phyloP scores from a whole-genome alignment of 1,140 invertebrate species.

The Drosophila nigrodunni region DNA sequence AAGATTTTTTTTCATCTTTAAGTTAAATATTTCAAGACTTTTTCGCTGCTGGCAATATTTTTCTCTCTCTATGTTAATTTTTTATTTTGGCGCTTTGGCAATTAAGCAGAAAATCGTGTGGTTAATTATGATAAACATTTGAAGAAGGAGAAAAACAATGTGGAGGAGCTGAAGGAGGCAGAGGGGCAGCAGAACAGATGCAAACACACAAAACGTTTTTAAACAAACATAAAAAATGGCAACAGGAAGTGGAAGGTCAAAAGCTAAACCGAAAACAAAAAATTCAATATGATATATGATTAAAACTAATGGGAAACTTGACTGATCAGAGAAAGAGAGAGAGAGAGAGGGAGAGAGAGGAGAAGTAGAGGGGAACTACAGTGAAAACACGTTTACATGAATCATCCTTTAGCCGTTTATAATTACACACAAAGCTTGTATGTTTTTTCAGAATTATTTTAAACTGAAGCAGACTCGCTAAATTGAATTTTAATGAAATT shows the following conservation, averaged over 20 bases:
- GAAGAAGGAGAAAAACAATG: conserved; percentile 17
- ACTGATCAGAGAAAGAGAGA: no score
- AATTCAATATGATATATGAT: conserved; percentile 8
- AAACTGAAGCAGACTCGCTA: neutral
- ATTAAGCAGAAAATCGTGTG: conserved; percentile 78
- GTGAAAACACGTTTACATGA: no score
- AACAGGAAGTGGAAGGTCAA: conserved; percentile 60
- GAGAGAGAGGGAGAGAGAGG: no score
- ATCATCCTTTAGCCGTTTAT: no score
- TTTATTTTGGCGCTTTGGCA: conserved; percentile 67
- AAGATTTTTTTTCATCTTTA: conserved; percentile 58
- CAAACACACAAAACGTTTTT: conserved; percentile 9
- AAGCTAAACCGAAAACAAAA: neutral
- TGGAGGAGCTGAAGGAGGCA: no score
- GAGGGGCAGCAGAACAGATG: conserved; percentile 15
- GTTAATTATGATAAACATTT: conserved; percentile 79
- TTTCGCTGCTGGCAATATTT: conserved; percentile 69
- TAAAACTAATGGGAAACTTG: neutral
- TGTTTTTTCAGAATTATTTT: conserved; percentile 5
- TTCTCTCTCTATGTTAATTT: conserved; percentile 71
- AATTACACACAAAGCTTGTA: no score
- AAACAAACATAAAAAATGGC: conserved; percentile 16
- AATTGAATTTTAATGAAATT: conserved; percentile 16
- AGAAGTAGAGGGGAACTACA: neutral
- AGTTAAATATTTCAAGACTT: conserved; percentile 69